Conservation (phyloP, 2,797 vertebrate species). For the Geotrypetes seraphini region DNA sequence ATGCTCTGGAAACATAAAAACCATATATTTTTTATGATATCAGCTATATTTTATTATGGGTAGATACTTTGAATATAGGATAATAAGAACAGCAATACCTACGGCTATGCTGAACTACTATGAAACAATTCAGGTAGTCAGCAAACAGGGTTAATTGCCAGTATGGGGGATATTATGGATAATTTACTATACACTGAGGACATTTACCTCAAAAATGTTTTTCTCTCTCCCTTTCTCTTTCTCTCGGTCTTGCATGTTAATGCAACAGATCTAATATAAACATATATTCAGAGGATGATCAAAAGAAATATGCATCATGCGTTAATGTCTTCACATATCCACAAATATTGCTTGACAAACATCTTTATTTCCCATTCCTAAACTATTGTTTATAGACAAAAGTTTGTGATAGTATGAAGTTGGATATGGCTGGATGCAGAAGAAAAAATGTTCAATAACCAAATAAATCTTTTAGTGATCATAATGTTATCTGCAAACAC, state of each 20-base stretch:
- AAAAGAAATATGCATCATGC: slow-evolving; percentile 21
- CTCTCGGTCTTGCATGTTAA: slow-evolving; percentile 29
- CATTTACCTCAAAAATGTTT: slow-evolving; percentile 34
- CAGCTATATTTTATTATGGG: slow-evolving; percentile 8
- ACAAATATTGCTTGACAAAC: slow-evolving; percentile 20
- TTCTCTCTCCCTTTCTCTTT: slow-evolving; percentile 4
- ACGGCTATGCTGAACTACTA: slow-evolving; percentile 23
- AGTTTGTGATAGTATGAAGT: too few species aligned
- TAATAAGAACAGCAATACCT: slow-evolving; percentile 36
- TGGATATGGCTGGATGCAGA: too few species aligned
- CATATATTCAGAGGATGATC: slow-evolving; percentile 15
- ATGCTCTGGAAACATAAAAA: slow-evolving; percentile 16
- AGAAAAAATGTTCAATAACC: too few species aligned
- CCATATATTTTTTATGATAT: slow-evolving; percentile 12
- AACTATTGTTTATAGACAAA: too few species aligned
- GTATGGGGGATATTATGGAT: slow-evolving; percentile 36
- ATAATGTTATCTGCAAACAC: too few species aligned
- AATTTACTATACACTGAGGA: slow-evolving; percentile 37
- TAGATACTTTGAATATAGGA: slow-evolving; percentile 1
- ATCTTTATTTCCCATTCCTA: slow-evolving; percentile 4
- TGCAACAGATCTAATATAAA: slow-evolving; percentile 17
- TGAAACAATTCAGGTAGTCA: slow-evolving; percentile 39
- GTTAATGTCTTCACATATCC: slow-evolving; percentile 20
- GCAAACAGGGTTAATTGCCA: slow-evolving; percentile 39
- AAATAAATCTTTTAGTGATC: too few species aligned